Evolutionary conservation across 1,140 invertebrate genomes (phyloP).

Genomic region (Drosophila teissieri): DNA sequence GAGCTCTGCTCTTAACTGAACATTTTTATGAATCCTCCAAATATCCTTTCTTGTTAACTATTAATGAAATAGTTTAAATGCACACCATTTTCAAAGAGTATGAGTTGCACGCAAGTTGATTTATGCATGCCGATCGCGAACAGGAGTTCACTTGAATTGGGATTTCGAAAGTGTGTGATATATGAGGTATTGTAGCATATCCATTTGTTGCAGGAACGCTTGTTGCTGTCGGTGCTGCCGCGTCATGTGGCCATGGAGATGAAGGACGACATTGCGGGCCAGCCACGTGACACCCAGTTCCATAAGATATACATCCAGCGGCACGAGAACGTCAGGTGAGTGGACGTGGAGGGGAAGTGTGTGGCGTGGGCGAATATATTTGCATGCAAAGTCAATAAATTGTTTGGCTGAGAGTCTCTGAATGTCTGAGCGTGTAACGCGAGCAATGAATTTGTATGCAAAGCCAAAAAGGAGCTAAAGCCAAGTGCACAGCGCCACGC

Average conservation of each 20-base stretch:
- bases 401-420: slow-evolving; percentile 49
- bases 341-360: slow-evolving; percentile 3
- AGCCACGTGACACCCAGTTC: slow-evolving; percentile 96
- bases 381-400: slow-evolving; percentile 80
- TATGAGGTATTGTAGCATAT: slow-evolving; percentile 28
- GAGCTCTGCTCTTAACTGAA: too few species aligned
- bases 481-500: slow-evolving; percentile 46
- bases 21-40: too few species aligned
- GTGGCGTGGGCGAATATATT: slow-evolving; percentile 60
- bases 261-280: slow-evolving; percentile 97
- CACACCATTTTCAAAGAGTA: background rate
- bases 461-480: slow-evolving; percentile 58
- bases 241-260: slow-evolving; percentile 98
- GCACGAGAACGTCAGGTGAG: slow-evolving; percentile 97
- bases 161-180: slow-evolving; percentile 12
- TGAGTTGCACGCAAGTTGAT: slow-evolving; percentile 4
- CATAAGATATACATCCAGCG: slow-evolving; percentile 99
- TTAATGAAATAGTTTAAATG: too few species aligned
- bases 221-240: slow-evolving; percentile 96
- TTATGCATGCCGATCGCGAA: background rate
- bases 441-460: slow-evolving; percentile 73
- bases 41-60: too few species aligned
- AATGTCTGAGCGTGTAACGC: slow-evolving; percentile 51
- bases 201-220: slow-evolving; percentile 89
- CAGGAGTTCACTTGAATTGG: slow-evolving; percentile 22